phyloP scores from a whole-genome alignment of 1,140 invertebrate genomes.

The Cotesia glomerata region DNA sequence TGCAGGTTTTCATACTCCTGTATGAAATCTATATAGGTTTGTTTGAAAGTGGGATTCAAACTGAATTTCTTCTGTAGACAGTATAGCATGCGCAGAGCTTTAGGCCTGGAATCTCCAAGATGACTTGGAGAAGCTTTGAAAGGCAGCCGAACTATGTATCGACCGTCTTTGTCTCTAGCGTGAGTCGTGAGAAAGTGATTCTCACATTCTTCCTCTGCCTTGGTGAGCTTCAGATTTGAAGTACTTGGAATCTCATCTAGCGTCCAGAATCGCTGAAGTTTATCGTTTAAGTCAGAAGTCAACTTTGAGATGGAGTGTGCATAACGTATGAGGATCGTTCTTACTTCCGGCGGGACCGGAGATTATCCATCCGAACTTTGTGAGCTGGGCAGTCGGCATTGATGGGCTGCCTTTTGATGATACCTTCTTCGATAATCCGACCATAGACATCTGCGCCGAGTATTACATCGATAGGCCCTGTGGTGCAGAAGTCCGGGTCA shows the following conservation, averaged over 20 bases:
- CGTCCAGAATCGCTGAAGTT: conserved; percentile 10
- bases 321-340: background rate
- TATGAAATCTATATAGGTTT: too few relatives aligned
- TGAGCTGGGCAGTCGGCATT: background rate
- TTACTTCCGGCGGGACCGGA: background rate
- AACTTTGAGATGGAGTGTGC: background rate
- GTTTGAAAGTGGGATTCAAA: too few relatives aligned
- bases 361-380: conserved; percentile 9
- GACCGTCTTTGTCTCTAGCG: conserved; percentile 25
- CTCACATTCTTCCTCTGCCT: conserved; percentile 5
- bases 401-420: background rate
- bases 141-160: conserved; percentile 35
- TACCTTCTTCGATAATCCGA: background rate
- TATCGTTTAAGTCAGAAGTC: background rate
- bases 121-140: conserved; percentile 35
- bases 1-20: too few relatives aligned
- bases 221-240: background rate
- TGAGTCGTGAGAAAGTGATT: conserved; percentile 22
- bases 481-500: too few relatives aligned
- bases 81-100: background rate
- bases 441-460: background rate
- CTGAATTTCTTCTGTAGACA: background rate
- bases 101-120: conserved; percentile 12
- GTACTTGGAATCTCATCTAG: background rate
- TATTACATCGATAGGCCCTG: background rate